Evolutionary conservation across 2,888 invertebrate genomes (phyloP).

Genomic region (Phoenoteleia sp.): DNA sequence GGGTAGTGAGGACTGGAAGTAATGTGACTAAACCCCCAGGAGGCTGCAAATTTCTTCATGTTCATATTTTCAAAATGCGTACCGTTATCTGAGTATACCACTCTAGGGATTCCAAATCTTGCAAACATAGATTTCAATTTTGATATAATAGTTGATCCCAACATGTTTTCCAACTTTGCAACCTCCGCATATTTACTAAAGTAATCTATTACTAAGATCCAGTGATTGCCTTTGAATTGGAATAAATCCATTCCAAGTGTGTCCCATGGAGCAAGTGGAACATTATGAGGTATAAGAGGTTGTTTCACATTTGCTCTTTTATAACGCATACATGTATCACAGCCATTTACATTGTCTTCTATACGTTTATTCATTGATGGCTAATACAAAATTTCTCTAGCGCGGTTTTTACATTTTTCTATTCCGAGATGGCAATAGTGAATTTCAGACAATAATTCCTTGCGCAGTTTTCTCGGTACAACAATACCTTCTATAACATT

Average conservation of each 20-base stretch:
- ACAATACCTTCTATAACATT: slow-evolving; percentile 47
- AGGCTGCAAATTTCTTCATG: slow-evolving; percentile 55
- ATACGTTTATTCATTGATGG: slow-evolving; percentile 75
- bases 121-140: slow-evolving; percentile 74
- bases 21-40: slow-evolving; percentile 38
- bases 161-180: slow-evolving; percentile 31
- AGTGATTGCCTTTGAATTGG: slow-evolving; percentile 37
- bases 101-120: slow-evolving; percentile 71
- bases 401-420: no score
- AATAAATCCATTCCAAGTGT: slow-evolving; percentile 64
- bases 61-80: slow-evolving; percentile 7
- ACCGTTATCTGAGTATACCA: slow-evolving; percentile 72
- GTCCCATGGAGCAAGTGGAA: slow-evolving; percentile 63
- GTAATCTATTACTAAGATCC: slow-evolving; percentile 68
- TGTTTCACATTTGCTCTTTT: slow-evolving; percentile 30
- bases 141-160: slow-evolving; percentile 40
- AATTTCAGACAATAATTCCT: no score
- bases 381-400: slow-evolving; percentile 76
- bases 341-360: slow-evolving; percentile 59
- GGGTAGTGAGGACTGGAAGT: slow-evolving; percentile 52
- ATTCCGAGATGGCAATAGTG: no score
- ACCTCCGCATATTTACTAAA: slow-evolving; percentile 71
- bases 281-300: slow-evolving; percentile 46
- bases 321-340: slow-evolving; percentile 58
- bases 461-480: no score